Evolutionary conservation across 2,888 invertebrate species (phyloP), one percentile per base, ranked within the genome.

Genomic region (Yponomeuta evonymella): DNA sequence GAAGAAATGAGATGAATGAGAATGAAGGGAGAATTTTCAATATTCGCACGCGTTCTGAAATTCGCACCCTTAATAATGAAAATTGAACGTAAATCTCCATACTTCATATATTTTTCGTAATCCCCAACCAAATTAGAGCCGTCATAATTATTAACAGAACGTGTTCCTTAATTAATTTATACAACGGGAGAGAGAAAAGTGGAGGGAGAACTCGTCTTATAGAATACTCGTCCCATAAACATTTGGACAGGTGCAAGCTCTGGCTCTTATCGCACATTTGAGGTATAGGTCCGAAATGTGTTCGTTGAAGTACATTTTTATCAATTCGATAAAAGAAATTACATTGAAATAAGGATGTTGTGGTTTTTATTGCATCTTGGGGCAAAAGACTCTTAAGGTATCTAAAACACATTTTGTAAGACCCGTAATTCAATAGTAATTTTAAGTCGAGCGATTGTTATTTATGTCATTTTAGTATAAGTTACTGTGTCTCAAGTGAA

Each of bases 111-210:
- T 30, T 29, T 33, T 30, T 12, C 65, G 5, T 74, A 73, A 75
- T 75, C 74, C 77, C 76, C 75, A 73, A 73, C 71, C 75, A 80
- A 81, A 78, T 82, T 80, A 79, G 81, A 76, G 76, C 74, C 75
- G 77, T 75, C 81, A 83, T 81, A 30, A 30, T 62, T 81, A 81
- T 80, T 79, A 78, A 78, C 79, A 77, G 75, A 76, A 78, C 84
- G 80, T 81, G 82, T 82, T 80, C 79, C 70, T 79, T 83, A 85
- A 84, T 85, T 84, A 85, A 85, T 85, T 82, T 69, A 29, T 64
- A 23, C 29, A 29, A 15, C 12, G 15, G 4, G 5, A 58, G 15
- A 58, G 51, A 15, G 51, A 15, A 58, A 58, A 23, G 11, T 15
- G 12, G 15, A 58, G 51, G 15, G 51, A 58, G 12, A 15, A 58